Base-by-base conservation (phyloP, 2,888 invertebrate species). In the Tinea pellionella region DNA sequence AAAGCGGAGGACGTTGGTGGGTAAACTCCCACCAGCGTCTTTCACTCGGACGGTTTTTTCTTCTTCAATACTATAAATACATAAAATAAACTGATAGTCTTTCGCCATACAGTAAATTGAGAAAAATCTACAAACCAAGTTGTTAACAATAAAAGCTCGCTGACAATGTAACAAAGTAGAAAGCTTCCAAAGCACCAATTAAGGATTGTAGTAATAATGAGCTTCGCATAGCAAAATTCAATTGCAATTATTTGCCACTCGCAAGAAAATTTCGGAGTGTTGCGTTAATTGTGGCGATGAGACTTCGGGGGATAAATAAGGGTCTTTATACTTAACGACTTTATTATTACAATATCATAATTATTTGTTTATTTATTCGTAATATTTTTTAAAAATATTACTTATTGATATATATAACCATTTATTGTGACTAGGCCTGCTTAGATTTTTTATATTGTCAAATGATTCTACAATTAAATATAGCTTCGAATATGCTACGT, bases 171-270 rank as follows among this genome's bases (percentile, higher is more conserved):
- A 18, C 18, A 47, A 53, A 53, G 24, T 24, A 15, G 29, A 57
- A 32, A 32, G 57, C 57, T 57, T 30, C 16, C 30, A 24, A 57
- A 57, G 57, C 57, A 57, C 32, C 57, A 57, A 57, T 57, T 57
- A 57, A 15, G 32, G 32, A 18, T 19, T 32, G 57, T 57, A n/a
- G 3, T 15, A 32, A 9, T 16, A 24, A 57, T 15, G 19, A 29
- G 32, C 30, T 30, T 19, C 32, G 30, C 53, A 77, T 76, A 76
- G 74, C 74, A 71, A 70, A 73, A 75, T 74, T 78, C 80, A 75
- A 78, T 80, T 74, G 79, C 77, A 79, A 84, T 82, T 82, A 82
- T 77, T 78, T 77, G 73, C 71, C 72, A 71, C 75, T 78, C 67
- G 68, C 72, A 75, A 79, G 78, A 78, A 80, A 80, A 80, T 74